Evolutionary conservation across 2,797 vertebrate species (phyloP).

Genomic region (Pseudomugil gertrudae): DNA sequence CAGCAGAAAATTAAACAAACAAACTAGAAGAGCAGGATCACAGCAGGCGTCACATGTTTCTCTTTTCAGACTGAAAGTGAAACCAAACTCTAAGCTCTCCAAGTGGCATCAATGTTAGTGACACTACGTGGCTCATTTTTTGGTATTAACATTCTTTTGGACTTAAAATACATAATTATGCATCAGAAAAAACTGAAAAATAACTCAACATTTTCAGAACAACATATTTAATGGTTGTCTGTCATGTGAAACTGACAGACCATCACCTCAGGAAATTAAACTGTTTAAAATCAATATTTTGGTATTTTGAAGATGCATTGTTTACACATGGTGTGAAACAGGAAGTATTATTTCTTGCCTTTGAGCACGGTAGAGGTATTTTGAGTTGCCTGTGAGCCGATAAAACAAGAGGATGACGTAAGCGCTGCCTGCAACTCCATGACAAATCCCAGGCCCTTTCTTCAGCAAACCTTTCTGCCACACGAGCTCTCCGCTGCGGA

Average conservation of each 20-base stretch:
- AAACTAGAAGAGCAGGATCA: neutral
- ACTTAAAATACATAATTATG: neutral
- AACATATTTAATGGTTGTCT: neutral
- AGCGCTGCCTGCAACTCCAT: constrained; percentile 89
- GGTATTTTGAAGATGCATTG: too few relatives aligned
- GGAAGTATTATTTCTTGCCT: constrained; percentile 74
- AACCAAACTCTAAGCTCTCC: neutral
- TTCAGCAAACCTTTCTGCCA: constrained; percentile 92
- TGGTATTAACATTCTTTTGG: neutral
- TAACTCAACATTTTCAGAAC: neutral
- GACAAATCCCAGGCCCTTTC: constrained; percentile 92
- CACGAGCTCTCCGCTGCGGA: constrained; percentile 88
- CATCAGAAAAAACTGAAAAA: neutral
- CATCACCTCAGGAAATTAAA: neutral
- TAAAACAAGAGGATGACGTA: constrained; percentile 91
- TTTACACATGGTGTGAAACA: neutral
- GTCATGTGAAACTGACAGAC: neutral
- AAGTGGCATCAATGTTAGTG: neutral
- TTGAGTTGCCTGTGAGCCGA: constrained; percentile 89
- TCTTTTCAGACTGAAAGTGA: neutral
- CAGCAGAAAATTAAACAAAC: neutral
- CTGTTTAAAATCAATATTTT: neutral
- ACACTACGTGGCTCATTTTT: neutral
- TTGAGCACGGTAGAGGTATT: constrained; percentile 90
- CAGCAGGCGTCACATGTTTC: neutral